A percentile compares a stretch with the other conserved stretches of the same genome.
Evolutionary conservation across 1,140 invertebrate genomes (phyloP).

Genomic region (Trachymyrmex septentrionalis): DNA sequence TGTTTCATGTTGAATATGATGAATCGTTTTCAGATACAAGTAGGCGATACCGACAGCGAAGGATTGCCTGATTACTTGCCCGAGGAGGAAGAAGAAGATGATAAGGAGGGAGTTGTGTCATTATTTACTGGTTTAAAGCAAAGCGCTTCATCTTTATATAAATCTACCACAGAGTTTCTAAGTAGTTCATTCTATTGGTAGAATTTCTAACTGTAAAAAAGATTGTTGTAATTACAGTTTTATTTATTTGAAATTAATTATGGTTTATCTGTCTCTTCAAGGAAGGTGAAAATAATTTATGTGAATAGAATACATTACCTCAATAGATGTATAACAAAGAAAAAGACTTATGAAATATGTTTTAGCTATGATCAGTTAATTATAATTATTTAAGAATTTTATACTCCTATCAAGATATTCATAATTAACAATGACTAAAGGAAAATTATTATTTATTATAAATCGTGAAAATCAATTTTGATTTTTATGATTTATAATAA

Average conservation of each 20-base stretch:
- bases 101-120: slow-evolving; percentile 85
- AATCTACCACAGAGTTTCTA: slow-evolving; percentile 85
- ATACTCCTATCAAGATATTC: slow-evolving; percentile 5
- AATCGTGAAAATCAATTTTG: not conserved
- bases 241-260: slow-evolving; percentile 51
- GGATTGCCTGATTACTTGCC: slow-evolving; percentile 85
- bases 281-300: not conserved
- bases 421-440: not conserved
- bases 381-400: slow-evolving; percentile 33
- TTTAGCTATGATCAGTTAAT: not conserved
- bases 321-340: not conserved
- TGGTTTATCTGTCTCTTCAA: not conserved
- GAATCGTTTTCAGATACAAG: slow-evolving; percentile 76
- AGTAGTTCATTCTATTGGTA: slow-evolving; percentile 86
- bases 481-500: slow-evolving; percentile 38
- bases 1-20: slow-evolving; percentile 1
- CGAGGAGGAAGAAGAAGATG: slow-evolving; percentile 83
- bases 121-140: slow-evolving; percentile 84
- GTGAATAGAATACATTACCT: not conserved
- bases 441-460: no score
- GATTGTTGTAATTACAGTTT: slow-evolving; percentile 47
- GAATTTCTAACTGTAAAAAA: slow-evolving; percentile 55
- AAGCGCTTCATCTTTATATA: slow-evolving; percentile 85
- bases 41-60: slow-evolving; percentile 79
- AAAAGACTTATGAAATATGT: slow-evolving; percentile 19